Conservation (phyloP, 2,888 invertebrate genomes). For the Serripes groenlandicus region DNA sequence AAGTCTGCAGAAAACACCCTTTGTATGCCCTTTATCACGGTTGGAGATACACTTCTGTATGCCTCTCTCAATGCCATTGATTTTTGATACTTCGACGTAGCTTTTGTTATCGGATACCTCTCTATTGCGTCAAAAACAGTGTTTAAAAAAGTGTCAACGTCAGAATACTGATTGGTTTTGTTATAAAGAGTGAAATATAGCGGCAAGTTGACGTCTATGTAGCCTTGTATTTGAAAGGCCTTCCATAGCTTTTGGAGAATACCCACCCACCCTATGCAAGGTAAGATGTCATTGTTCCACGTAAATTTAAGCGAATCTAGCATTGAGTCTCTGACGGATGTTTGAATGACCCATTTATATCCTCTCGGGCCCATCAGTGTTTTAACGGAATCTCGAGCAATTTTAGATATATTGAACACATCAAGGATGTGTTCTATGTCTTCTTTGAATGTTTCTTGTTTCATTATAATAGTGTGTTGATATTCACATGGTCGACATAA, state of each 20-base stretch:
- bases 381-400: background rate
- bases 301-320: background rate
- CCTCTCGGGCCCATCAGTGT: background rate
- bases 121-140: background rate
- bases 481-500: background rate
- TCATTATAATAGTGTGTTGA: background rate
- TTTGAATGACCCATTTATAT: background rate
- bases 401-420: background rate
- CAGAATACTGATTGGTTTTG: background rate
- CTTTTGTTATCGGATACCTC: background rate
- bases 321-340: background rate
- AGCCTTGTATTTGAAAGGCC: conserved; percentile 4
- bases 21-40: background rate
- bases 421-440: background rate
- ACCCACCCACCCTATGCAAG: background rate
- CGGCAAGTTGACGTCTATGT: background rate
- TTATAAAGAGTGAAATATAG: background rate
- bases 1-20: background rate
- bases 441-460: conserved; percentile 3
- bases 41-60: background rate
- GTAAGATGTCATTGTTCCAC: background rate
- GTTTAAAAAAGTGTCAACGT: background rate
- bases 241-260: background rate
- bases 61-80: too few species aligned
- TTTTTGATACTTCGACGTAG: too few species aligned